Percentiles rank a stretch among this genome's conserved stretches.
Evolutionary conservation across 2,113 vertebrate species (phyloP).

Genomic region (Shinisaurus crocodilurus): DNA sequence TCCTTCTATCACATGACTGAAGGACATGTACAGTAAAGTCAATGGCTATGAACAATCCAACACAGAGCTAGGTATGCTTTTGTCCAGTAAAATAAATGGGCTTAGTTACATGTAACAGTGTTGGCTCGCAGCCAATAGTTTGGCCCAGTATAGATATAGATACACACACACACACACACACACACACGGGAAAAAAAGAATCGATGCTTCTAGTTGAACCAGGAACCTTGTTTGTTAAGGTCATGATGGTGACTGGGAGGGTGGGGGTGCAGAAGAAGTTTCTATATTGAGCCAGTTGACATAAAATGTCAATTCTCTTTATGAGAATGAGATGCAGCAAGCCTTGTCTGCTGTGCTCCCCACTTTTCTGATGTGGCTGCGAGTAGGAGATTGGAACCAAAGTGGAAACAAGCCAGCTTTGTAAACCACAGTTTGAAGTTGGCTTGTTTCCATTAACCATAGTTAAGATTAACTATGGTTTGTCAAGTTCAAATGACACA

Average conservation of each 20-base stretch:
- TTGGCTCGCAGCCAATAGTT: neutral
- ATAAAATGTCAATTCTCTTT: neutral
- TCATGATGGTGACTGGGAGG: neutral
- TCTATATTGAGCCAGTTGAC: neutral
- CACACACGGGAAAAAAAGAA: neutral
- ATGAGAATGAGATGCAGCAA: neutral
- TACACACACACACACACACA: neutral
- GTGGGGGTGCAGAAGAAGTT: neutral
- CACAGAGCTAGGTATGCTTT: neutral
- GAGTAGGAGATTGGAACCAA: too few relatives aligned
- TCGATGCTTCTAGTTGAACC: neutral
- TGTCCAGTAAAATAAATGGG: neutral
- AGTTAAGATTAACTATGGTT: neutral
- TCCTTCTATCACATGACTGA: conserved; percentile 12
- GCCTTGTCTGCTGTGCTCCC: too few relatives aligned
- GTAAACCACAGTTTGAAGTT: neutral
- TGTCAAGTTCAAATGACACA: neutral
- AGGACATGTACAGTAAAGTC: neutral
- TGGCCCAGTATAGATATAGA: neutral
- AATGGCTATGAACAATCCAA: neutral
- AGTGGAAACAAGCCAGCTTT: neutral
- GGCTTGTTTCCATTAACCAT: neutral
- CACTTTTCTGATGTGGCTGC: too few relatives aligned
- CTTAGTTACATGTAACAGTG: neutral
- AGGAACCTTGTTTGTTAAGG: neutral